These are phyloP conservation scores for Heterotilapia buettikoferi DNA, from an alignment of 2,113 vertebrate genomes.

Conservation along the genomic window DNA sequence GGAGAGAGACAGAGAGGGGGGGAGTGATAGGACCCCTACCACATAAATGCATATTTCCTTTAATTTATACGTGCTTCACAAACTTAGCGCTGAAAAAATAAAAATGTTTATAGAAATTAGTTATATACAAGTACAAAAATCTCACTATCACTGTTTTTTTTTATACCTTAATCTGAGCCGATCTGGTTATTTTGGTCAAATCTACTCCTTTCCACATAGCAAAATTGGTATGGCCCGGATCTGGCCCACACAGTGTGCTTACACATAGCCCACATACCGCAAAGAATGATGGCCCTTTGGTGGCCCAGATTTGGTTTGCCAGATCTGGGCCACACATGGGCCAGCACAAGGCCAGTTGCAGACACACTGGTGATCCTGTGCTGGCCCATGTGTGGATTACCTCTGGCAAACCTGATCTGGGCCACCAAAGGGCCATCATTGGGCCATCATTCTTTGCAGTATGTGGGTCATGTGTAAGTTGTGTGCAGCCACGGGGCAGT, in stretches of 20 bases:
- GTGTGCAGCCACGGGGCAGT: background rate
- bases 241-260: background rate
- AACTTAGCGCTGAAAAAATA: background rate
- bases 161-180: background rate
- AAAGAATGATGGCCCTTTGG: background rate
- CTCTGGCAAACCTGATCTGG: background rate
- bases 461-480: background rate
- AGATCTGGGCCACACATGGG: background rate
- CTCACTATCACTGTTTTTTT: background rate
- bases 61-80: background rate
- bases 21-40: background rate
- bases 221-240: background rate
- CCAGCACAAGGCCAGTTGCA: background rate
- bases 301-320: background rate
- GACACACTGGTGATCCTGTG: background rate
- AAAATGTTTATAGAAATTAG: background rate
- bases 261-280: fast-evolving
- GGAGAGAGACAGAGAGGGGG: background rate
- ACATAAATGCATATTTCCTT: background rate
- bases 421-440: background rate
- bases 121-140: background rate
- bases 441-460: background rate
- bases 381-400: background rate
- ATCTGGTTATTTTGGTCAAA: background rate
- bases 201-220: background rate